Evolutionary conservation across 53 echinoderm and acorn worm species (phyloP), one percentile per base, ranked within the genome.

Genomic region (Crossaster papposus): DNA sequence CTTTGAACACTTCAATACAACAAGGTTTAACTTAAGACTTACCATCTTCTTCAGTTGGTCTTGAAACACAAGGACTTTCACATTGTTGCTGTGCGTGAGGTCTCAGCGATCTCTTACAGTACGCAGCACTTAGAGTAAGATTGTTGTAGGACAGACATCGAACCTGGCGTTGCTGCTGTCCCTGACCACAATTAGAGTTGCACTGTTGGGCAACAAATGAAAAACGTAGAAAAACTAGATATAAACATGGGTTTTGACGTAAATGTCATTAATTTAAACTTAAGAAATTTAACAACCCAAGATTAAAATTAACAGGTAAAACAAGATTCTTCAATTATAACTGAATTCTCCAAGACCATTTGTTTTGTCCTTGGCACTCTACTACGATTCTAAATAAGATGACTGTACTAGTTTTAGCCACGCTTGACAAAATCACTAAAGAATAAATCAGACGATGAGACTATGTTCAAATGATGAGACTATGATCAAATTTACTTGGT

Each of bases 111-210:
- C 77, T 82, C 36, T 88, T 65, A 64, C 98, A 97, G 92, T 94
- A 83, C 12, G 71, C 65, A 14, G 90, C 29, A 17, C 82, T 55
- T 4, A 97, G 86, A 38, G 90, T 86, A 15, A 84, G 70, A 50
- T 93, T 92, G 54, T 85, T 94, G 81, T 93, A 92, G 20, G 95
- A 91, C 51, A 91, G 70, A 51, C 98, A 97, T 20, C 87, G 82
- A 26, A 96, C 93, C 29, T 91, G 88, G 9, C 96, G 79, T 14
- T 75, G 93, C 76, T 89, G 90, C 63, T 92, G 94, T 26, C 98
- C 98, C 72, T 82, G 82, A 24, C 98, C 98, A 63, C 98, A 97
- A n/a, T 81, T 65, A 15, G 95, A 90, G 51, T 90, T 90, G 84
- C 98, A 97, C 98, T 97, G 80, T 44, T 35, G 68, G 72, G 2